Conservation (phyloP, 2,113 vertebrate species). For the Furnarius figulus region DNA sequence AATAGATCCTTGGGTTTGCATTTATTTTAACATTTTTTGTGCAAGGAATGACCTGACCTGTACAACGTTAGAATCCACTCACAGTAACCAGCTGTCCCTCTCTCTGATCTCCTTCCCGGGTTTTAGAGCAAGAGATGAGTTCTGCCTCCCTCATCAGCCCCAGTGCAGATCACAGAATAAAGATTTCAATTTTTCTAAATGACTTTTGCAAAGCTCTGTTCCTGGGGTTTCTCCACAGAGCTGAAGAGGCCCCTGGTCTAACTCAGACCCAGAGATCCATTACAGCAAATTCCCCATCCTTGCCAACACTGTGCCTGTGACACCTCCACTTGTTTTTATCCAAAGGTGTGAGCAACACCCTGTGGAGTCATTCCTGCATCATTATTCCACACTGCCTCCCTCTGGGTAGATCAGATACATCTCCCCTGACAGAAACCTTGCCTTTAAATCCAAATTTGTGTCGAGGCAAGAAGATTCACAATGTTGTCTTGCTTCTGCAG, state of each 20-base stretch:
- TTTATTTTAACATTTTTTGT: not conserved
- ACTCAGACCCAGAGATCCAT: rapidly evolving
- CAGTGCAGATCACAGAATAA: not conserved
- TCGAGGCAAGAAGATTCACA: not conserved
- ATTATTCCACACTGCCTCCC: not conserved
- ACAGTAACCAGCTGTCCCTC: not conserved
- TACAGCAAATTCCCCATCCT: not conserved
- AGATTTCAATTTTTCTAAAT: not conserved
- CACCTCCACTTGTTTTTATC: rapidly evolving
- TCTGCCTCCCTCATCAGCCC: not conserved
- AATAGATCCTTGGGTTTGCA: not conserved
- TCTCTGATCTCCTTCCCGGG: rapidly evolving
- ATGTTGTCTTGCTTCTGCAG: rapidly evolving
- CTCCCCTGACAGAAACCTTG: not conserved
- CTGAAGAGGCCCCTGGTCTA: not conserved
- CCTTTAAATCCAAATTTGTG: not conserved
- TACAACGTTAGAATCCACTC: not conserved
- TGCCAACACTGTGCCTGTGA: rapidly evolving
- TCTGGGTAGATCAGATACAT: too few relatives aligned
- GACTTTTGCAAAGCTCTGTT: not conserved
- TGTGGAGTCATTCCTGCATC: not conserved
- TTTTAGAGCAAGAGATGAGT: not conserved
- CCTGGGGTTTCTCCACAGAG: not conserved
- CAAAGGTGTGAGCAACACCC: not conserved
- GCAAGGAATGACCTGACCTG: not conserved